These are phyloP conservation scores for Rutilus rutilus DNA, from an alignment of 2,113 vertebrate genomes.

Conservation along the genomic window DNA sequence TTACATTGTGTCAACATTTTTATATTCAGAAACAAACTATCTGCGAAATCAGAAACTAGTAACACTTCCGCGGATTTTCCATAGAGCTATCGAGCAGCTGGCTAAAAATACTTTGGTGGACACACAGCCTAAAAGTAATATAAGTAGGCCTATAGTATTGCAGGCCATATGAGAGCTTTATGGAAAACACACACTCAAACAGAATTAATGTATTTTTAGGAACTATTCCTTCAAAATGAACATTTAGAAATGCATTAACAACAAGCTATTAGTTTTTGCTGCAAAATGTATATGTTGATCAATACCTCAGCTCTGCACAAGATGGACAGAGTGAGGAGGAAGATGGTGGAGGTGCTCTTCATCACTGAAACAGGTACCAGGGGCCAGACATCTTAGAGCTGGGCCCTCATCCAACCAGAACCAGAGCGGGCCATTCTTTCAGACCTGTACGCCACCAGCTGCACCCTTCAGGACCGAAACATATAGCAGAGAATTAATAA, in stretches of 20 bases:
- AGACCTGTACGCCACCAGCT: slow-evolving; percentile 3
- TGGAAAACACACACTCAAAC: neutral
- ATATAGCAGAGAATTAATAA: neutral
- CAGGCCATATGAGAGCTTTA: neutral
- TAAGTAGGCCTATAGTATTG: neutral
- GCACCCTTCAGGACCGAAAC: neutral
- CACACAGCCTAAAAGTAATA: too few species aligned
- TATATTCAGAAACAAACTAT: too few species aligned
- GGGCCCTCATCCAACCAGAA: slow-evolving; percentile 27
- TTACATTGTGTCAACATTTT: too few species aligned
- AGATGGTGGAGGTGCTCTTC: slow-evolving; percentile 50
- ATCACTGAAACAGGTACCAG: slow-evolving; percentile 55
- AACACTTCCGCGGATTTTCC: too few species aligned
- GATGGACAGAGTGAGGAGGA: slow-evolving; percentile 56
- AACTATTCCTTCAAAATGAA: neutral
- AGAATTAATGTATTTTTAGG: neutral
- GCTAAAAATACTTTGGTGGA: too few species aligned
- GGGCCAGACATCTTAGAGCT: slow-evolving; percentile 50
- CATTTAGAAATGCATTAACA: neutral
- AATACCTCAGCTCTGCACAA: slow-evolving; percentile 59
- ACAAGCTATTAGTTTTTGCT: neutral
- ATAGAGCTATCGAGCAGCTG: too few species aligned
- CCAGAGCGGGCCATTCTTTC: slow-evolving; percentile 32
- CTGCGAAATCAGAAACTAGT: too few species aligned
- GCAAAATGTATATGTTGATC: neutral